Percentiles rank a stretch among this genome's conserved stretches.
phyloP scores from a whole-genome alignment of 2,888 invertebrate species.

The Dolomedes plantarius region DNA sequence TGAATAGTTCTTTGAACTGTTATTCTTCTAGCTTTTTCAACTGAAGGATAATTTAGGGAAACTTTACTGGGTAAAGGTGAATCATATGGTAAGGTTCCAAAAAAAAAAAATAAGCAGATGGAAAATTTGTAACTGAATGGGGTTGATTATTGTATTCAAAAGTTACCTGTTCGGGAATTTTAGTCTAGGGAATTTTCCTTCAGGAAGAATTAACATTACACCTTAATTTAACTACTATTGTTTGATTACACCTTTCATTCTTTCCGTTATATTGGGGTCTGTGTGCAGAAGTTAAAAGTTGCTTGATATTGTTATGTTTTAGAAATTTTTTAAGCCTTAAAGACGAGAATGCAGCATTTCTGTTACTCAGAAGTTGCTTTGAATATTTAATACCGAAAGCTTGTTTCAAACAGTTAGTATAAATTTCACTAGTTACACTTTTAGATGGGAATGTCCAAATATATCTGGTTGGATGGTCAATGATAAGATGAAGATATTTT shows the following conservation, averaged over 20 bases:
- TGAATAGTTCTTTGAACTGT: no score
- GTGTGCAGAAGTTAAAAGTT: neutral
- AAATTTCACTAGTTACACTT: no score
- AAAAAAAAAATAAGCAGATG: no score
- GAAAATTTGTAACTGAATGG: no score
- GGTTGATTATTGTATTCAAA: no score
- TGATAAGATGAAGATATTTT: neutral
- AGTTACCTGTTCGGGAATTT: neutral
- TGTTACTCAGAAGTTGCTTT: neutral
- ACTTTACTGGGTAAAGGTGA: neutral
- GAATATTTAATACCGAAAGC: neutral
- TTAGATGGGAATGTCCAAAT: no score
- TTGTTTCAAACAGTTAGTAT: no score
- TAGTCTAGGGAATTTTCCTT: neutral
- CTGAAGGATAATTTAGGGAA: neutral
- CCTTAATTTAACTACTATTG: neutral
- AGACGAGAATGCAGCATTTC: neutral
- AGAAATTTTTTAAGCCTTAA: no score
- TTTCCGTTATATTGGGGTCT: no score
- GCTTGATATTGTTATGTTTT: neutral
- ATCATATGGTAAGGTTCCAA: no score
- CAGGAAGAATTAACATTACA: neutral
- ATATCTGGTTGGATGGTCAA: no score
- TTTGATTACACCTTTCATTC: no score
- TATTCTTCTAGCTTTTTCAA: neutral